Evolutionary conservation across 2,797 vertebrate species (phyloP).

Genomic region (Acipenser ruthenus): DNA sequence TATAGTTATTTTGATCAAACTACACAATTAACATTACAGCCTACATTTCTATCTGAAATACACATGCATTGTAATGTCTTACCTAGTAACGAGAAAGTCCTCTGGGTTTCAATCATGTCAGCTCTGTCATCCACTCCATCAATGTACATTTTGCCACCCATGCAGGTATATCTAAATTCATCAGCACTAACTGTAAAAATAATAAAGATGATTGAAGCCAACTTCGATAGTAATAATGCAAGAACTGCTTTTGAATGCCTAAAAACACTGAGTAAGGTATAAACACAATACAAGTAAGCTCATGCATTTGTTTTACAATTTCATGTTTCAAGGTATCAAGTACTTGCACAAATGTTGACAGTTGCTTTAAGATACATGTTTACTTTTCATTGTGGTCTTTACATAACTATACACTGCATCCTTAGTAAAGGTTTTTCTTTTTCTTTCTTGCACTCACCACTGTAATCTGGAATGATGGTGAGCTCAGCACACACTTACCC

Average conservation of each 20-base stretch:
- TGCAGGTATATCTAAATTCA: constrained; percentile 79
- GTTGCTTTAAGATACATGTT: too few species aligned
- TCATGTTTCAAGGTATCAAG: too few species aligned
- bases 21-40: too few species aligned
- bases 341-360: too few species aligned
- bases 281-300: not conserved
- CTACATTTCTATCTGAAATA: too few species aligned
- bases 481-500: constrained; percentile 55
- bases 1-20: too few species aligned
- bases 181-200: constrained; percentile 68
- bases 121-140: constrained; percentile 78
- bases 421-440: too few species aligned
- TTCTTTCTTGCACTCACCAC: too few species aligned
- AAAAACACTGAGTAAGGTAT: constrained; percentile 1
- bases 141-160: constrained; percentile 71
- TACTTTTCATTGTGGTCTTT: too few species aligned
- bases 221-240: not conserved
- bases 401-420: too few species aligned
- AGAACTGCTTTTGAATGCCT: not conserved
- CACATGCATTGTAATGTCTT: constrained; percentile 20
- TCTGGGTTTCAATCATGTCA: constrained; percentile 80
- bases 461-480: too few species aligned
- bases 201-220: not conserved
- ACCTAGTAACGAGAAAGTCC: constrained; percentile 84
- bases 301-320: too few species aligned